phyloP scores from a whole-genome alignment of 2,797 vertebrate genomes.

The Oceanodroma leucorhoa region DNA sequence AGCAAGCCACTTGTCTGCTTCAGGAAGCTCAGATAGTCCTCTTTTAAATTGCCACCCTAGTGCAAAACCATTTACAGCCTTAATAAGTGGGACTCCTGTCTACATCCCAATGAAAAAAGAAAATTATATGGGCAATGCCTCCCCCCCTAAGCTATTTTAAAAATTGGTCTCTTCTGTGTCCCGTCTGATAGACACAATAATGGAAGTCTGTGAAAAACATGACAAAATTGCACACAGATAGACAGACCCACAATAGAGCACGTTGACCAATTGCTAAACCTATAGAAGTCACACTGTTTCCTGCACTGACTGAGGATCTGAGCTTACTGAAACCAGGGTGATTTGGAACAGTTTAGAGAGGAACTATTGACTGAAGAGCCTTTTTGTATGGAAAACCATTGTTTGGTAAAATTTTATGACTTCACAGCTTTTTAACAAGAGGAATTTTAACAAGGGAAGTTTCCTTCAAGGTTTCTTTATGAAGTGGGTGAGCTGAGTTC shows the following conservation, averaged over 20 bases:
- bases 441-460: conserved; percentile 54
- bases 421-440: conserved; percentile 50
- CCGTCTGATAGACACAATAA: background rate
- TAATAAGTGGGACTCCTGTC: background rate
- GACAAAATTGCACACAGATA: background rate
- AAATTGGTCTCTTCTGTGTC: background rate
- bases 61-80: background rate
- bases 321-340: conserved; percentile 19
- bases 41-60: background rate
- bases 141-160: background rate
- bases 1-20: background rate
- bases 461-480: conserved; percentile 46
- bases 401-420: conserved; percentile 58
- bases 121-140: background rate
- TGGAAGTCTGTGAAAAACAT: background rate
- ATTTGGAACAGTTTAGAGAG: conserved; percentile 42
- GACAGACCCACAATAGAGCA: background rate
- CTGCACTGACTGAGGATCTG: background rate
- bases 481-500: background rate
- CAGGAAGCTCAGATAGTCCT: background rate
- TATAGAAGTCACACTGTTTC: conserved; percentile 20
- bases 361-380: conserved; percentile 14
- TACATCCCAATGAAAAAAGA: background rate
- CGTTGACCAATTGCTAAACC: conserved; percentile 19
- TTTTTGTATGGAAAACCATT: conserved; percentile 52